Evolutionary conservation across 2,888 invertebrate genomes (phyloP).

Genomic region (Mystacides longicornis): DNA sequence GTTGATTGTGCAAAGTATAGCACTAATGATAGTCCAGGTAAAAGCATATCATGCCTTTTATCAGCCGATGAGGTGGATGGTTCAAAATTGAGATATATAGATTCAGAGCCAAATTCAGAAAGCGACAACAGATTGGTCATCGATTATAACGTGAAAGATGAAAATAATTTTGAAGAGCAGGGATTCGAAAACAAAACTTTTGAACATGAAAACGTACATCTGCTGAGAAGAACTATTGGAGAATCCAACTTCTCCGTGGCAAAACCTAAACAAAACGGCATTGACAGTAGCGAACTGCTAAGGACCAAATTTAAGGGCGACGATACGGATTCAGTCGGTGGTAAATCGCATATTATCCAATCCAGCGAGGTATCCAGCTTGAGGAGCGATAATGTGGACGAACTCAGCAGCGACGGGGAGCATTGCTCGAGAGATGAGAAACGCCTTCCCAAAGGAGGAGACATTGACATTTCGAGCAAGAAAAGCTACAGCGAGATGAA

Average conservation of each 20-base stretch:
- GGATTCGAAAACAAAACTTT: slow-evolving; percentile 47
- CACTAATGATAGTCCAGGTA: slow-evolving; percentile 30
- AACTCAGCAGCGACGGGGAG: neutral
- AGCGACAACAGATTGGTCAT: slow-evolving; percentile 31
- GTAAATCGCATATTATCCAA: no score
- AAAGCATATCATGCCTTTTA: slow-evolving; percentile 40
- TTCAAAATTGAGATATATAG: slow-evolving; percentile 24
- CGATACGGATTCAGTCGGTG: neutral
- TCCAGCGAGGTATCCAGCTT: neutral
- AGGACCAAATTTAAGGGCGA: neutral
- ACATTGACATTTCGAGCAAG: neutral
- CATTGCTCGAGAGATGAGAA: neutral
- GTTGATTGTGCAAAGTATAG: slow-evolving; percentile 31
- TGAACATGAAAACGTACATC: slow-evolving; percentile 41
- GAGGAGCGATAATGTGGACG: neutral
- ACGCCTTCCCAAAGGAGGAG: neutral
- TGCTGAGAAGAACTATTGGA: slow-evolving; percentile 41
- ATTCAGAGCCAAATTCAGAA: slow-evolving; percentile 28
- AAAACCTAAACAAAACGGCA: slow-evolving; percentile 18
- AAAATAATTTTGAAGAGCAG: slow-evolving; percentile 39
- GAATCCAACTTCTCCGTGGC: slow-evolving; percentile 4
- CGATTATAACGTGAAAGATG: slow-evolving; percentile 41
- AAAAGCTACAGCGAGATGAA: neutral
- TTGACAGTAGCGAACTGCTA: slow-evolving; percentile 1
- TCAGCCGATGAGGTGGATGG: slow-evolving; percentile 34